Percentiles rank a stretch among this genome's conserved stretches.
phyloP scores from a whole-genome alignment of 2,113 vertebrate genomes.

The Fregetta grallaria region DNA sequence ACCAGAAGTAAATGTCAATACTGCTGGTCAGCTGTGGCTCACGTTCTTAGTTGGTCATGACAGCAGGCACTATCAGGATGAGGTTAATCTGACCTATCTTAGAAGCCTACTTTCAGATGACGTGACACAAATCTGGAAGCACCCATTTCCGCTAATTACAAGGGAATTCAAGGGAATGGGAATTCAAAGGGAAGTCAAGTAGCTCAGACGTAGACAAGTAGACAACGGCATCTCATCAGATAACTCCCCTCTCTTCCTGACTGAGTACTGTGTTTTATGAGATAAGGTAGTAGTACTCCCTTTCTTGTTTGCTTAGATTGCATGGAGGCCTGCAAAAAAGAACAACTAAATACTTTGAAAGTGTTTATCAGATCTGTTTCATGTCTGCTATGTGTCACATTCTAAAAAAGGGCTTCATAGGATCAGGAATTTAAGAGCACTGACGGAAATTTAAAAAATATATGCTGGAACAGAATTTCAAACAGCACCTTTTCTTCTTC shows the following conservation, averaged over 20 bases:
- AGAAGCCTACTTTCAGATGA: neutral
- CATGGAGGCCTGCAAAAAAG: neutral
- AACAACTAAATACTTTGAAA: neutral
- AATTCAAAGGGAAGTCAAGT: neutral
- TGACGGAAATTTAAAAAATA: neutral
- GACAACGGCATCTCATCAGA: neutral
- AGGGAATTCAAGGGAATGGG: neutral
- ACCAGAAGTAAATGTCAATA: neutral
- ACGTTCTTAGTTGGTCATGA: neutral
- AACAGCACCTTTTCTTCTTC: neutral
- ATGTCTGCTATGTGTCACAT: neutral
- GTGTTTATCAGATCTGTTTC: neutral
- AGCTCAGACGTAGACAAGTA: neutral
- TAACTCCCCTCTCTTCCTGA: constrained; percentile 38
- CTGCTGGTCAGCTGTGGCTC: neutral
- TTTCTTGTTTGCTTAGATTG: constrained; percentile 21
- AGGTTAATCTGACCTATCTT: neutral
- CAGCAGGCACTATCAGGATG: neutral
- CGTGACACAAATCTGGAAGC: constrained; percentile 26
- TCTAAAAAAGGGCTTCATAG: neutral
- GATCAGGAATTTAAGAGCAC: neutral
- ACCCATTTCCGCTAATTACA: constrained; percentile 12
- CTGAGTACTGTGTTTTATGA: neutral
- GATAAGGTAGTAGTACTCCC: neutral
- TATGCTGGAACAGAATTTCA: neutral